Evolutionary conservation across 2,113 vertebrate genomes (phyloP).

Genomic region (Cololabis saira): DNA sequence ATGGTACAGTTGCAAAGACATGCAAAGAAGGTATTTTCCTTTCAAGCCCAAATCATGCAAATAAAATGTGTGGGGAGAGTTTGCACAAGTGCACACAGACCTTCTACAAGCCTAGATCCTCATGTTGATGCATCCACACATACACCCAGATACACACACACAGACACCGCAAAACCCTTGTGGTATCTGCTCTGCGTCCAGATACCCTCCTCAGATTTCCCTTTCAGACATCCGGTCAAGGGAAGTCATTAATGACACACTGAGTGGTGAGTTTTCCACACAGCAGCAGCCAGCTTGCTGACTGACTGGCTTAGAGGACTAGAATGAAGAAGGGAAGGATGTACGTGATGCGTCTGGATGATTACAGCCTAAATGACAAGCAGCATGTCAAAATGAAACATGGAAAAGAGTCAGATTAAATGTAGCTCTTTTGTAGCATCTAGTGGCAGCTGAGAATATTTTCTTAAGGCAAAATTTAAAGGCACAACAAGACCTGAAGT

Average conservation of each 20-base stretch:
- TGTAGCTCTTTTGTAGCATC: conserved; percentile 18
- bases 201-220: conserved; percentile 62
- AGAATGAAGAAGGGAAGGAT: conserved; percentile 1
- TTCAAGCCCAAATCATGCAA: conserved; percentile 16
- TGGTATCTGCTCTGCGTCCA: conserved; percentile 32
- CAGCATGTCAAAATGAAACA: not conserved
- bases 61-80: not conserved
- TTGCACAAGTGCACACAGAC: not conserved
- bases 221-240: conserved; percentile 44
- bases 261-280: conserved; percentile 45
- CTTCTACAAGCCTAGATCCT: not conserved
- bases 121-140: not conserved
- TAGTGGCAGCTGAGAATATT: conserved; percentile 4
- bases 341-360: not conserved
- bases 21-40: conserved; percentile 14
- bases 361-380: conserved; percentile 9
- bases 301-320: conserved; percentile 28
- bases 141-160: conserved; percentile 4
- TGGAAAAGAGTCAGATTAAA: not conserved
- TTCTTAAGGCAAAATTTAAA: not conserved
- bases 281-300: conserved; percentile 15
- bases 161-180: conserved; percentile 23
- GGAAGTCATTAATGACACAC: conserved; percentile 59
- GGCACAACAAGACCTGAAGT: not conserved
- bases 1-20: not conserved